Conservation (phyloP, 92 coral and sea anemone species). For the Anthopleura xanthogrammica region DNA sequence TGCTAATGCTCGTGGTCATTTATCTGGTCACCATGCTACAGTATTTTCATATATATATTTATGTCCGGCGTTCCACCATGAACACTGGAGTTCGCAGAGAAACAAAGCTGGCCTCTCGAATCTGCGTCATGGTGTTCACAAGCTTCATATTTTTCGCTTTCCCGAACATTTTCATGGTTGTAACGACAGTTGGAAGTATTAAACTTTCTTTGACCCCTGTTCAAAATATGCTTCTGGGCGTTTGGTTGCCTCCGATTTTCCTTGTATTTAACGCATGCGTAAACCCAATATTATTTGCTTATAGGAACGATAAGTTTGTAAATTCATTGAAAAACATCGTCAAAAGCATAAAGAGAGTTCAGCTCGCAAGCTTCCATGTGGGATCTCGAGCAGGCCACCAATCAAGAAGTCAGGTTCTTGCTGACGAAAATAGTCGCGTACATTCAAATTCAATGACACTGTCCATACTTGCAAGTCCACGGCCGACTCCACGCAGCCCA, state of each 20-base stretch:
- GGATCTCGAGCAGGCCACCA: background rate
- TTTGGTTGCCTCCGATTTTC: constrained; percentile 55
- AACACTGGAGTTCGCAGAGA: constrained; percentile 47
- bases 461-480: background rate
- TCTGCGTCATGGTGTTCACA: constrained; percentile 45
- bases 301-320: constrained; percentile 49
- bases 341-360: background rate
- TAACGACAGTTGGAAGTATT: constrained; percentile 4
- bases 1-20: constrained; percentile 27
- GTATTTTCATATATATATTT: constrained; percentile 47
- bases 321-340: constrained; percentile 10
- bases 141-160: constrained; percentile 50
- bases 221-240: constrained; percentile 1
- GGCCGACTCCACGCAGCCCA: background rate
- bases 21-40: constrained; percentile 32
- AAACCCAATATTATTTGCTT: constrained; percentile 53
- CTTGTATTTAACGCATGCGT: constrained; percentile 56
- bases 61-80: constrained; percentile 36
- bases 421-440: background rate
- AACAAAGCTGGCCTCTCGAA: constrained; percentile 48
- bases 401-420: background rate
- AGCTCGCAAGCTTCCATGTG: background rate
- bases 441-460: background rate
- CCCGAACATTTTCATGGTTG: constrained; percentile 29
- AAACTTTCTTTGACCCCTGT: background rate